phyloP scores from a whole-genome alignment of 2,888 invertebrate genomes.

The Eumerus sabulonum region DNA sequence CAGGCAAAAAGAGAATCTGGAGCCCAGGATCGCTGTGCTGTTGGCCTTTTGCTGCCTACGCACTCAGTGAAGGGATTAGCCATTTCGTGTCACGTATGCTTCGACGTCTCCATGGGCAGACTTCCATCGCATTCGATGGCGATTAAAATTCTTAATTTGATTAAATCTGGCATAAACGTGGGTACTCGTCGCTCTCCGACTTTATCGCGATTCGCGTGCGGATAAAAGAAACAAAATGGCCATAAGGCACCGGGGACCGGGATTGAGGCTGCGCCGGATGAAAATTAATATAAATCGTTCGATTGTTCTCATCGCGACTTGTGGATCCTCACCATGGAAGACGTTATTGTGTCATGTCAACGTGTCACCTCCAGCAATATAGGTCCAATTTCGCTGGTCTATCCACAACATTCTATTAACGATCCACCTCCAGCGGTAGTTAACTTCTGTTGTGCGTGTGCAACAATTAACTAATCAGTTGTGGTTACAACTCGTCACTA shows the following conservation, averaged over 20 bases:
- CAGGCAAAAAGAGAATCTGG: too few relatives aligned
- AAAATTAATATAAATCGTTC: constrained; percentile 46
- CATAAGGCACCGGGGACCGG: constrained; percentile 17
- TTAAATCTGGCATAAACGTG: constrained; percentile 58
- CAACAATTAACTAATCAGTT: constrained; percentile 60
- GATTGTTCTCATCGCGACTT: constrained; percentile 9
- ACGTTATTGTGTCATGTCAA: too few relatives aligned
- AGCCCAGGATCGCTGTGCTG: constrained; percentile 19
- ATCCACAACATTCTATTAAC: constrained; percentile 44
- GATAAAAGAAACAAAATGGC: constrained; percentile 13
- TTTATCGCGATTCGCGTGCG: constrained; percentile 36
- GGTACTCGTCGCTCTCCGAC: constrained; percentile 43
- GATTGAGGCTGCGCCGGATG: constrained; percentile 21
- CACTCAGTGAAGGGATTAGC: constrained; percentile 49
- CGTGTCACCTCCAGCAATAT: too few relatives aligned
- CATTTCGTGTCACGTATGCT: constrained; percentile 23
- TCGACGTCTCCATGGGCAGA: too few relatives aligned
- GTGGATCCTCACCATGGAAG: neutral
- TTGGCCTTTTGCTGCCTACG: constrained; percentile 51
- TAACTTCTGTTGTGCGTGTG: constrained; percentile 38
- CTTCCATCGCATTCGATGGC: constrained; percentile 27
- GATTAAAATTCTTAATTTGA: constrained; percentile 60
- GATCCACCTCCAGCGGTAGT: constrained; percentile 34
- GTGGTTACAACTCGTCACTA: constrained; percentile 52
- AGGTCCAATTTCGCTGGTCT: neutral